phyloP scores from a whole-genome alignment of 64 coral and sea anemone species.

The Platygyra sinensis region DNA sequence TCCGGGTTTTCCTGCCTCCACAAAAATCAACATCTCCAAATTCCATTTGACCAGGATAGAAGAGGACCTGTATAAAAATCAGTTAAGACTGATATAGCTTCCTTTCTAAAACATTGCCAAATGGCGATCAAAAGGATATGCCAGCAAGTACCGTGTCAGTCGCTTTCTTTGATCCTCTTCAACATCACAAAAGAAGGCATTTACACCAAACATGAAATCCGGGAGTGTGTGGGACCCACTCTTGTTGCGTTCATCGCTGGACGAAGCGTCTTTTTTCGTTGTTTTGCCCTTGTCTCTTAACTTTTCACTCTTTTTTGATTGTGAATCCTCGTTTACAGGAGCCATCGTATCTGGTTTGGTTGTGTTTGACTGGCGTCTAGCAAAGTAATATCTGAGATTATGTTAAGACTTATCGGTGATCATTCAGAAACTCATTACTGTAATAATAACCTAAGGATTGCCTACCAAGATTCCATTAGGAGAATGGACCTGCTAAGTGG shows the following conservation, averaged over 20 bases:
- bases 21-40: too few relatives aligned
- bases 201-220: constrained; percentile 77
- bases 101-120: too few relatives aligned
- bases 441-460: too few relatives aligned
- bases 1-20: too few relatives aligned
- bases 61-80: too few relatives aligned
- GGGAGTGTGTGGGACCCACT: constrained; percentile 15
- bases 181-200: constrained; percentile 59
- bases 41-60: too few relatives aligned
- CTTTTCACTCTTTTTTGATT: neutral
- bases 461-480: too few relatives aligned
- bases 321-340: constrained; percentile 14
- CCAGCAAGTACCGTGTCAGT: constrained; percentile 74
- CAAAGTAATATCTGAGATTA: constrained; percentile 49
- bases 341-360: neutral
- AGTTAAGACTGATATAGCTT: too few relatives aligned
- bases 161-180: constrained; percentile 57
- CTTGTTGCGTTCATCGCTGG: neutral
- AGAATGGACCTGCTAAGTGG: too few relatives aligned
- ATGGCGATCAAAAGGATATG: constrained; percentile 78
- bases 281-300: neutral
- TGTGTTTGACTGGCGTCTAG: neutral
- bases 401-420: constrained; percentile 3
- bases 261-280: neutral
- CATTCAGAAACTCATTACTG: too few relatives aligned